Evolutionary conservation across 2,113 vertebrate genomes (phyloP).

Genomic region (Rhinolophus sinicus): DNA sequence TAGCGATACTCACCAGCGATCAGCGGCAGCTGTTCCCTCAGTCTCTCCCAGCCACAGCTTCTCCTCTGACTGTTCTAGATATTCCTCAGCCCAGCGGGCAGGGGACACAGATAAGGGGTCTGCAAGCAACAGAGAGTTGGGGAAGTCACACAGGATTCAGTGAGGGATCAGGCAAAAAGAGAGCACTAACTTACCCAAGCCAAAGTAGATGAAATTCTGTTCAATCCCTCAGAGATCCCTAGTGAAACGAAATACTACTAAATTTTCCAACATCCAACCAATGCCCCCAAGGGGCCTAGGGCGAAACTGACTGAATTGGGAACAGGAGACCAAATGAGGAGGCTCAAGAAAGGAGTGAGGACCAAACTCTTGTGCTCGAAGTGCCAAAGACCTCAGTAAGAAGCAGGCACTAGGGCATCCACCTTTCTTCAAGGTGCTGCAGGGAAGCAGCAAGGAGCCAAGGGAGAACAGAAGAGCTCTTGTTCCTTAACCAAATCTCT

Average conservation of each 20-base stretch:
- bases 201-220: neutral
- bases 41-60: slow-evolving; percentile 97
- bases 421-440: neutral
- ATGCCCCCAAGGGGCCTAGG: neutral
- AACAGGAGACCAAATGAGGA: neutral
- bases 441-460: neutral
- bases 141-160: neutral
- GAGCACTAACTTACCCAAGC: neutral
- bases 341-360: neutral
- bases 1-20: slow-evolving; percentile 83
- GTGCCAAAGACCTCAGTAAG: neutral
- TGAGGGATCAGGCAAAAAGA: neutral
- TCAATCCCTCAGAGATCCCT: neutral
- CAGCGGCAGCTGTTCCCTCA: slow-evolving; percentile 86
- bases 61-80: slow-evolving; percentile 98
- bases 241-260: neutral
- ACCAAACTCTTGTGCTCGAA: neutral
- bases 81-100: slow-evolving; percentile 97
- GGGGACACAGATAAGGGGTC: slow-evolving; percentile 91
- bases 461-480: neutral
- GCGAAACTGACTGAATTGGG: neutral
- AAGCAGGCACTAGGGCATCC: neutral
- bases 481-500: neutral
- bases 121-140: slow-evolving; percentile 68
- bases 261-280: neutral